Evolutionary conservation across 2,113 vertebrate species (phyloP), one percentile per base, ranked within the genome.

Genomic region (Bos javanicus): DNA sequence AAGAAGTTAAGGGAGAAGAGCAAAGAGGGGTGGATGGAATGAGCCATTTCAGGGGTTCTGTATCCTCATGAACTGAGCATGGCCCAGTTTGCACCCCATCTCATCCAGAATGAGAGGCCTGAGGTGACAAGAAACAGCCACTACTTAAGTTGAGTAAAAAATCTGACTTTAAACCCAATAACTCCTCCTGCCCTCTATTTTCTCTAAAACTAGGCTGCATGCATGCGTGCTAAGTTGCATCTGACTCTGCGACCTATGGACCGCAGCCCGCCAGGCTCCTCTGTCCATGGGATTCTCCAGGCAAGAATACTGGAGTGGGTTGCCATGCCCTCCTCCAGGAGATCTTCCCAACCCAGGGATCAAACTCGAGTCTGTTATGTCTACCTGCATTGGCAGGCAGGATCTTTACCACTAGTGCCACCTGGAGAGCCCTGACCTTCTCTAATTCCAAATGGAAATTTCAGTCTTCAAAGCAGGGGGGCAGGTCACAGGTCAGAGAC

Each of bases 371-470:
- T 39, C 36, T 39, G 67, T 33, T 64, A 64, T 64, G 62, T 12
- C 67, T 74, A 74, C 67, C n/a, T 39, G n/a, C 67, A 74, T 13
- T 74, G 19, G 67, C 36, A 74, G 67, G 67, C 21, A 74, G 67
- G 36, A 39, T 71, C 67, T 74, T 11, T 74, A 74, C 36, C 21
- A 25, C n/a, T 39, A 74, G 67, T 10, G 1, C 67, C 36, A 39
- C 67, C n/a, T 39, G 67, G 67, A 19, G n/a, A 71, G n/a, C 67
- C n/a, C 19, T 71, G 67, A 87, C 30, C 43, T 81, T 57, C 60
- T n/a, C 30, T 90, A 94, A 97, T 91, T 89, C 39, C 67, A 95
- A 91, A 89, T 15, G 90, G 81, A 96, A 87, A 94, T 60, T 57
- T 91, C 46, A 96, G 59, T 90, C 87, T 94, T 93, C 87, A 81